These are phyloP conservation scores for Apostichopus californicus DNA, from an alignment of 35 echinoderm and acorn worm species.

Conservation along the genomic window DNA sequence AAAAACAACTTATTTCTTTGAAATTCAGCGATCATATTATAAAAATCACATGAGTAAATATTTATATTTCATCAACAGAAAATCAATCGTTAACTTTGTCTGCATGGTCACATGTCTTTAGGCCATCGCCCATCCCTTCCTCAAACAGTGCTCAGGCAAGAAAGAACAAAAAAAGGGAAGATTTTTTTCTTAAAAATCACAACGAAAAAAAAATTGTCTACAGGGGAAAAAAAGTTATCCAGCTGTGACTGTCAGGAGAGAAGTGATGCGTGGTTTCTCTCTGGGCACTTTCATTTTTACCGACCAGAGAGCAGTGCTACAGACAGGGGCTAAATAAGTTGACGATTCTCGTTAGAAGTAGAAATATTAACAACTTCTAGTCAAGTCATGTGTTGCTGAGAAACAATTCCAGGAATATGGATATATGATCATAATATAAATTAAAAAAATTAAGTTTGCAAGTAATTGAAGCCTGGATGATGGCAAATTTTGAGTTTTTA, in stretches of 20 bases:
- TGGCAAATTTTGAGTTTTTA: no score
- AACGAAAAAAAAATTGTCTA: not conserved
- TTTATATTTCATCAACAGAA: constrained; percentile 50
- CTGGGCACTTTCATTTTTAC: constrained; percentile 8
- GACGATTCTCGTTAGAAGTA: not conserved
- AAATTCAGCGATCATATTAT: constrained; percentile 55
- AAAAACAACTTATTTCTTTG: constrained; percentile 37
- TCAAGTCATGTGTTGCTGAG: not conserved
- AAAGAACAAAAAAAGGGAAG: not conserved
- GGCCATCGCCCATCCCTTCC: constrained; percentile 33
- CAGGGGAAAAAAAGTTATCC: not conserved
- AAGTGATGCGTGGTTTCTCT: constrained; percentile 10
- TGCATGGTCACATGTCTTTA: constrained; percentile 30
- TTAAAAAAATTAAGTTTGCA: no score
- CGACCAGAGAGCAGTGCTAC: not conserved
- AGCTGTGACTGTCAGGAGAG: constrained; percentile 22
- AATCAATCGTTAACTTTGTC: constrained; percentile 50
- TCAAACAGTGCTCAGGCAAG: not conserved
- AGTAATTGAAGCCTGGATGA: no score
- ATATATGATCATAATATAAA: no score
- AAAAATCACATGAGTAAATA: constrained; percentile 51
- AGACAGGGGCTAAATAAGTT: not conserved
- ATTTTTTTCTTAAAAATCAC: no score
- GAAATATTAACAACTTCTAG: not conserved
- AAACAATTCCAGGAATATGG: not conserved